Conservation (phyloP, 2,797 vertebrate genomes). For the Siniperca obscura region DNA sequence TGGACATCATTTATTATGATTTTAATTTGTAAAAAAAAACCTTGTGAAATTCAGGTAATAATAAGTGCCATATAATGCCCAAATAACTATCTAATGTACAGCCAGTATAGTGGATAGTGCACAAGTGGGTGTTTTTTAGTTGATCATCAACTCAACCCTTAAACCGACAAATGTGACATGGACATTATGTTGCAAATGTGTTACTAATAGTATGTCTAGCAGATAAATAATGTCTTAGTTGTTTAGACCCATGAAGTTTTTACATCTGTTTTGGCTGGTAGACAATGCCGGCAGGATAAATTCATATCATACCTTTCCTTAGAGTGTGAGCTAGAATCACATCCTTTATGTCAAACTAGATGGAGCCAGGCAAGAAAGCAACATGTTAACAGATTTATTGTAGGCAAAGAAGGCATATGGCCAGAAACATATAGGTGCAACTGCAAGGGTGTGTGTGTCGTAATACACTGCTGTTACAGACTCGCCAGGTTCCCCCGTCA, state of each 20-base stretch:
- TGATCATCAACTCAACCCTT: not conserved
- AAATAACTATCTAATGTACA: not conserved
- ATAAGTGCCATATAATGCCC: not conserved
- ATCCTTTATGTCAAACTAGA: not conserved
- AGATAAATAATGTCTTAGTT: not conserved
- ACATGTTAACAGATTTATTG: conserved; percentile 2
- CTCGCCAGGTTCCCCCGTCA: no score
- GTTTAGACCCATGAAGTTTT: not conserved
- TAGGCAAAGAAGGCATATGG: not conserved
- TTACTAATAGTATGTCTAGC: not conserved
- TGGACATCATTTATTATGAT: not conserved
- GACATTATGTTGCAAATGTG: not conserved
- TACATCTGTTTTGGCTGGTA: conserved; percentile 12
- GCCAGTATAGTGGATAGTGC: not conserved
- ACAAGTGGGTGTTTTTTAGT: not conserved
- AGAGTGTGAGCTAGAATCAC: not conserved
- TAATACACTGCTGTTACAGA: not conserved
- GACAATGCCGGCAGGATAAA: not conserved
- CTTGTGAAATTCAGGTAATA: not conserved
- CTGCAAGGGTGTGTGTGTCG: not conserved
- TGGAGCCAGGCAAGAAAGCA: not conserved
- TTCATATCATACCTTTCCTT: not conserved
- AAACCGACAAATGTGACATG: not conserved
- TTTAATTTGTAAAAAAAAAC: not conserved
- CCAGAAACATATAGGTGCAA: not conserved